Conservation (phyloP, 2,113 vertebrate species). For the Xiphophorus couchianus region DNA sequence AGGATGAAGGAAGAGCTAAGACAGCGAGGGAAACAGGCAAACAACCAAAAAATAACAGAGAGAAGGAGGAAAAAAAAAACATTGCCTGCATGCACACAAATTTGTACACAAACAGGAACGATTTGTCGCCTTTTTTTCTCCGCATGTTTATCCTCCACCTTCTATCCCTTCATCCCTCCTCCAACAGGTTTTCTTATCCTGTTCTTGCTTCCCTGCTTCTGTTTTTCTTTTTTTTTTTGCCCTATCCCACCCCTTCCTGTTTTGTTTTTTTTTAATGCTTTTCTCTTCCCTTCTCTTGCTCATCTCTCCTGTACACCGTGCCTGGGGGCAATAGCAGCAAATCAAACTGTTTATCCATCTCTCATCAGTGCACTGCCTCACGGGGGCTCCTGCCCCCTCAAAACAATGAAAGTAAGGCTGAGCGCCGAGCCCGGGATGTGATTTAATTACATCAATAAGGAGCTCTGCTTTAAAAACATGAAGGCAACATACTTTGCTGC, state of each 20-base stretch:
- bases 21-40: conserved; percentile 51
- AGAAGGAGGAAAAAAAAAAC: conserved; percentile 45
- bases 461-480: conserved; percentile 51
- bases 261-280: conserved; percentile 58
- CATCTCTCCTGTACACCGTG: conserved; percentile 73
- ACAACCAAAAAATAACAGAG: conserved; percentile 42
- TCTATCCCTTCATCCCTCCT: conserved; percentile 67
- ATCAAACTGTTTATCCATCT: conserved; percentile 84
- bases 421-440: conserved; percentile 66
- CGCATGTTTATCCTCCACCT: conserved; percentile 71
- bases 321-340: conserved; percentile 80
- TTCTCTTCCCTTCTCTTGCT: conserved; percentile 68
- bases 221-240: conserved; percentile 50
- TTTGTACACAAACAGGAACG: conserved; percentile 53
- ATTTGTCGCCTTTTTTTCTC: conserved; percentile 73
- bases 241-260: conserved; percentile 58
- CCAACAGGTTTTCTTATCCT: conserved; percentile 73
- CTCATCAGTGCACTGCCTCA: conserved; percentile 77
- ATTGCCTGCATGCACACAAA: conserved; percentile 30
- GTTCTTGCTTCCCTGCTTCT: conserved; percentile 60
- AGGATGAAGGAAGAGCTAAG: conserved; percentile 50
- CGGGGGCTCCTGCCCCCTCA: conserved; percentile 76
- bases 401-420: conserved; percentile 76
- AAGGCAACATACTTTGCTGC: conserved; percentile 35
- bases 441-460: conserved; percentile 80